These are phyloP conservation scores for Burhinus oedicnemus DNA, from an alignment of 2,113 vertebrate genomes.

Conservation along the genomic window DNA sequence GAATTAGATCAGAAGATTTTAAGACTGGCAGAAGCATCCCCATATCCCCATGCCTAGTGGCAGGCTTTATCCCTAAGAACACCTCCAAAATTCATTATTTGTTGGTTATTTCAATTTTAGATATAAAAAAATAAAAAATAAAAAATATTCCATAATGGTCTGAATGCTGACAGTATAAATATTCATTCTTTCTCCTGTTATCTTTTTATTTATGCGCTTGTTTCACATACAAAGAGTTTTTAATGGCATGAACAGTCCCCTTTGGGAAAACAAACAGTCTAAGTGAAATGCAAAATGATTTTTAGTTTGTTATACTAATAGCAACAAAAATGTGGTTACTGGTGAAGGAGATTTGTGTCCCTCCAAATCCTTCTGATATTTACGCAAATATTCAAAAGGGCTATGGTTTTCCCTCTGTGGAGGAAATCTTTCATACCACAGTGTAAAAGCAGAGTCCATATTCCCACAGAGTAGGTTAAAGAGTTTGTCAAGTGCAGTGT, in stretches of 20 bases:
- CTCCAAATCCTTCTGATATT: background rate
- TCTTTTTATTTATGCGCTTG: conserved; percentile 9
- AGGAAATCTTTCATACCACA: background rate
- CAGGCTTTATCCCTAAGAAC: background rate
- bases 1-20: background rate
- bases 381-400: background rate
- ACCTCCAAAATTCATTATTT: background rate
- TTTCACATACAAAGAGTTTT: background rate
- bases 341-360: background rate
- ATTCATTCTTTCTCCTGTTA: background rate
- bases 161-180: background rate
- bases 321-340: background rate
- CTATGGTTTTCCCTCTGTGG: background rate
- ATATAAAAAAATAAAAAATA: background rate
- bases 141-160: background rate
- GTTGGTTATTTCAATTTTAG: background rate
- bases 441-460: background rate
- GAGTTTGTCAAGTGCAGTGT: background rate
- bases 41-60: background rate
- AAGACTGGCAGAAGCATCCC: background rate
- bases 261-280: background rate
- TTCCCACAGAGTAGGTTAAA: background rate
- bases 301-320: conserved; percentile 15
- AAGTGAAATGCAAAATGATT: conserved; percentile 23
- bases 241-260: background rate